Conservation (phyloP, 2,113 vertebrate genomes). For the Anas platyrhynchos region DNA sequence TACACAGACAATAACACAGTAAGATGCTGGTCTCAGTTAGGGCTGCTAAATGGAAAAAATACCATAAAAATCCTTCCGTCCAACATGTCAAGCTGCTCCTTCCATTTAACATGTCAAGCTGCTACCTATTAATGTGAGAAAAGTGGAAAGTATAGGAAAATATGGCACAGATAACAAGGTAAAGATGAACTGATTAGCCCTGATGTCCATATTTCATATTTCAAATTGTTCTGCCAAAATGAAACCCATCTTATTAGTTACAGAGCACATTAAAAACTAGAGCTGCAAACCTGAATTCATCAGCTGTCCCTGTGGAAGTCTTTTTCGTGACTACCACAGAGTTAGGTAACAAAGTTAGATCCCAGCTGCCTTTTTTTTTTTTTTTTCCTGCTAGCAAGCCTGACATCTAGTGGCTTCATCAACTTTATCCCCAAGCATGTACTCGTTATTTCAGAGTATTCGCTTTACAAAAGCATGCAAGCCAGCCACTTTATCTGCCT, state of each 20-base stretch:
- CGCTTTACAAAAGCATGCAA: not conserved
- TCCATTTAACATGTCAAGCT: not conserved
- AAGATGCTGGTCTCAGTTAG: not conserved
- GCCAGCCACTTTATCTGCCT: slow-evolving; percentile 55
- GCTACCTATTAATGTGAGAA: not conserved
- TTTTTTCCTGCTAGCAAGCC: not conserved
- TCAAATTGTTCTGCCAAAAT: not conserved
- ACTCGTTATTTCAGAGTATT: not conserved
- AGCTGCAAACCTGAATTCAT: not conserved
- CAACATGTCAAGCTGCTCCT: not conserved
- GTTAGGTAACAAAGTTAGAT: not conserved
- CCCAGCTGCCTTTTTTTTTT: not conserved
- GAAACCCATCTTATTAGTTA: not conserved
- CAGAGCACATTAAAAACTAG: not conserved
- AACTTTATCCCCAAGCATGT: not conserved
- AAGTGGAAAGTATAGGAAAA: not conserved
- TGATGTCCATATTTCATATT: not conserved
- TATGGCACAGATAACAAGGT: not conserved
- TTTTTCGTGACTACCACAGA: not conserved
- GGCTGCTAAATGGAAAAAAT: not conserved
- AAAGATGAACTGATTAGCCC: not conserved
- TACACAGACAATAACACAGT: not conserved
- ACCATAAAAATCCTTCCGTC: not conserved
- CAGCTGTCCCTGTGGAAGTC: not conserved
- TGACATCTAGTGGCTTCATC: slow-evolving; percentile 44